These are phyloP conservation scores for Arrhopalites spinosus DNA, from an alignment of 2,888 invertebrate species.

Conservation along the genomic window DNA sequence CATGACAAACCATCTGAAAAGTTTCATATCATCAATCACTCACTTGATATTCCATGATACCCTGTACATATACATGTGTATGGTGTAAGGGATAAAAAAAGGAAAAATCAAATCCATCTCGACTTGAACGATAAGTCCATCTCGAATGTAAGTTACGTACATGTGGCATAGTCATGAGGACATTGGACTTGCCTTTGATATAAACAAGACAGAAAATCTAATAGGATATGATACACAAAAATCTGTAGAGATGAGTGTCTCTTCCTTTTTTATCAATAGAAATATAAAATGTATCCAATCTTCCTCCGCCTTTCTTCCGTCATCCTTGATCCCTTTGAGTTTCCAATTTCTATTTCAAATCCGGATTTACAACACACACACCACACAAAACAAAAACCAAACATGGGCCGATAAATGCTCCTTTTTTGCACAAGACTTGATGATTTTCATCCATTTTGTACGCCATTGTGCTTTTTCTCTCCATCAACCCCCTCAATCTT, in stretches of 20 bases:
- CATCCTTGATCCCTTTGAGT: slow-evolving; percentile 9
- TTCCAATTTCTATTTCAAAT: slow-evolving; percentile 33
- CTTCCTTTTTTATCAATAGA: not conserved
- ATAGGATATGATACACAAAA: no score
- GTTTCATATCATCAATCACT: slow-evolving; percentile 39
- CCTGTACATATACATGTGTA: not conserved
- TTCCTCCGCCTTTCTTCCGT: not conserved
- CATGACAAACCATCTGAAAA: slow-evolving; percentile 37
- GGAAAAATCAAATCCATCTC: not conserved
- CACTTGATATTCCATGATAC: not conserved
- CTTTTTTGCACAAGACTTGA: not conserved
- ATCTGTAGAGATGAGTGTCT: not conserved
- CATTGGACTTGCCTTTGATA: no score
- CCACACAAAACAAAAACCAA: not conserved
- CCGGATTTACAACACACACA: slow-evolving; percentile 12
- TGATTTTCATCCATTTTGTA: no score
- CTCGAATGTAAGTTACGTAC: not conserved
- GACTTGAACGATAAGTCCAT: not conserved
- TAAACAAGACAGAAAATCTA: not conserved
- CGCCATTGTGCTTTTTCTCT: no score
- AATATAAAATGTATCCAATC: not conserved
- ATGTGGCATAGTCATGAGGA: not conserved
- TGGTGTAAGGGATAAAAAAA: not conserved
- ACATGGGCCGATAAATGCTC: not conserved
- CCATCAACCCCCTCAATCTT: no score